Conservation (phyloP, 1,140 invertebrate species). For the Conus betulinus region DNA sequence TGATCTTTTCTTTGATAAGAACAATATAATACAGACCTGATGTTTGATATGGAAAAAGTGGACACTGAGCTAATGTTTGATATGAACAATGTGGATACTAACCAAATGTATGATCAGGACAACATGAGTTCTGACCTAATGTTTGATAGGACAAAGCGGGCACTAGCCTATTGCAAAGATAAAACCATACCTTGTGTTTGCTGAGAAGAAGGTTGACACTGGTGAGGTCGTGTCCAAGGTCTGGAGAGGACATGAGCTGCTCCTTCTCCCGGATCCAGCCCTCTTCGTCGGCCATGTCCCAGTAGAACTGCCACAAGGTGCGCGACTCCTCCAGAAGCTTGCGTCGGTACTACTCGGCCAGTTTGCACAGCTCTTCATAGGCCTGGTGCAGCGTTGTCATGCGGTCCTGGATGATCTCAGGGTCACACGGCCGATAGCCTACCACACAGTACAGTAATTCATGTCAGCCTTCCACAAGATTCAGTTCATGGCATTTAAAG, state of each 20-base stretch:
- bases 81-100: too few species aligned
- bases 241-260: constrained; percentile 89
- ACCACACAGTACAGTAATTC: not conserved
- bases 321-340: constrained; percentile 95
- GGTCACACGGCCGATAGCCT: constrained; percentile 95
- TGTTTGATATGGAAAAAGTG: too few species aligned
- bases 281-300: constrained; percentile 99
- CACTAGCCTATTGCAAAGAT: too few species aligned
- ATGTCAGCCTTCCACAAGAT: not conserved
- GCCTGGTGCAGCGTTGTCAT: constrained; percentile 91
- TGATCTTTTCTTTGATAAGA: too few species aligned
- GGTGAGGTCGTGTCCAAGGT: constrained; percentile 94
- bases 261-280: constrained; percentile 99
- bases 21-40: too few species aligned
- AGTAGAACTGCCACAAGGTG: constrained; percentile 99
- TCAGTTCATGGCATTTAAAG: not conserved
- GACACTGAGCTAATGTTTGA: too few species aligned
- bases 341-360: constrained; percentile 96
- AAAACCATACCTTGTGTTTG: constrained; percentile 87
- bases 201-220: constrained; percentile 94
- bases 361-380: constrained; percentile 94
- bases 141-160: too few species aligned
- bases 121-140: too few species aligned
- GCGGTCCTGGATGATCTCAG: constrained; percentile 93
- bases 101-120: too few species aligned